Evolutionary conservation across 2,888 invertebrate species (phyloP), one percentile per base, ranked within the genome.

Genomic region (Perizoma flavofasciatum): DNA sequence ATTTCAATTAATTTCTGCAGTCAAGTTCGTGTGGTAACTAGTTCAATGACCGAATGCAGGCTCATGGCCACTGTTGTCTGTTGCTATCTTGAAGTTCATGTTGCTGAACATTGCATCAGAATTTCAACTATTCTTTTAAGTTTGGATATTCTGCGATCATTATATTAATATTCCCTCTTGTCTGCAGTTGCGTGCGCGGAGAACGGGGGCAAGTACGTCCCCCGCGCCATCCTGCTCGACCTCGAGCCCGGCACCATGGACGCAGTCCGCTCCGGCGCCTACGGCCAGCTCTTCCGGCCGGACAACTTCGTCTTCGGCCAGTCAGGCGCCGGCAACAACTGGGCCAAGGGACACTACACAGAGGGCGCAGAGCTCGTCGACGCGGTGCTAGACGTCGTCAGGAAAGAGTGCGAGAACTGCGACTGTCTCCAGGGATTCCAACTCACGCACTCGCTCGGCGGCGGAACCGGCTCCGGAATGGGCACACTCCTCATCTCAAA

Each of bases 181-280:
- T 78, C 73, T 0, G 39, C 88, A 94, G 94, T 93, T 98, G 98
- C 93, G 98, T 97, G 94, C 97, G 96, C 92, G 97, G 97, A 92
- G 97, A 97, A 55, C 95, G 96, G 69, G 95, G 84, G 97, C 68
- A 98, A 98, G 92, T 98, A 98, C 92, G 98, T 98, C 55, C 98
- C 98, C 55, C 94, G 98, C 68, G 97, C 98, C 75, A 95, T 98
- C 79, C 94, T 98, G 57, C 97, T 98, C 73, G 98, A 99, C 90
- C 93, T 98, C 84, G 98, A 98, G 89, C 98, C 98, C n/a, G 98
- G 98, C 71, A 98, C 98, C 70, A 98, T 97, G 97, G 97, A 97
- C 92, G 95, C 97, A 52, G 97, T 97, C 52, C 94, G 97, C 68
- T 96, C 97, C 63, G 97, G 97, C 51, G 93, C 92, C 55, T 97